phyloP scores from a whole-genome alignment of 1,140 invertebrate genomes.

The Heliconius hewitsoni region DNA sequence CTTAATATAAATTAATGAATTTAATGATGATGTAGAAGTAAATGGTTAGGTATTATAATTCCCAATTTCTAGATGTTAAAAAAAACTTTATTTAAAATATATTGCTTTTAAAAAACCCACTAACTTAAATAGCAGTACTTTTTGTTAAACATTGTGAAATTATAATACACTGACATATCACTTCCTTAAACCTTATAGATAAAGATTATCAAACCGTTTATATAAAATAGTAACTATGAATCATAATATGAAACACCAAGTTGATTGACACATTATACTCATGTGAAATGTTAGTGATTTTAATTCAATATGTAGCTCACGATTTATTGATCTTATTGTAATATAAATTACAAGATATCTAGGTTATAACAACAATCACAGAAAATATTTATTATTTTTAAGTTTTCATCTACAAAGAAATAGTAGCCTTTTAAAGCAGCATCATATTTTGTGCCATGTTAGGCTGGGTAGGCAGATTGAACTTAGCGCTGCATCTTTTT shows the following conservation, averaged over 20 bases:
- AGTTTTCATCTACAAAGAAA: neutral
- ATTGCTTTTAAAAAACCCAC: neutral
- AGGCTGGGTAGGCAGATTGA: too few species aligned
- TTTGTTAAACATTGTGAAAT: neutral
- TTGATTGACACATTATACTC: slow-evolving; percentile 13
- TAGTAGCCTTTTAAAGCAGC: neutral
- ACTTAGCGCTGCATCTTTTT: too few species aligned
- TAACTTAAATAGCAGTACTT: neutral
- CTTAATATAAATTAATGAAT: neutral
- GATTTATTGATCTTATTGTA: neutral
- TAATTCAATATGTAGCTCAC: neutral
- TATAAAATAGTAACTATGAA: slow-evolving; percentile 13
- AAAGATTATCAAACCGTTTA: slow-evolving; percentile 17
- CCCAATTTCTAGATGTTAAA: neutral
- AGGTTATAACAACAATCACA: neutral
- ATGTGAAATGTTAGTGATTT: neutral
- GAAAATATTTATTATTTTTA: too few species aligned
- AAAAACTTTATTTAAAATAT: neutral
- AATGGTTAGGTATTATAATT: neutral
- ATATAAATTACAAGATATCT: neutral
- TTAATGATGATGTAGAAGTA: neutral
- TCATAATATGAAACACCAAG: neutral
- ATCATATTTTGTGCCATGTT: too few species aligned
- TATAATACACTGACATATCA: neutral
- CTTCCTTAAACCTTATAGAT: slow-evolving; percentile 16